Percentiles rank a stretch among this genome's conserved stretches.
phyloP scores from a whole-genome alignment of 2,888 invertebrate genomes.

The Hydriomena furcata region DNA sequence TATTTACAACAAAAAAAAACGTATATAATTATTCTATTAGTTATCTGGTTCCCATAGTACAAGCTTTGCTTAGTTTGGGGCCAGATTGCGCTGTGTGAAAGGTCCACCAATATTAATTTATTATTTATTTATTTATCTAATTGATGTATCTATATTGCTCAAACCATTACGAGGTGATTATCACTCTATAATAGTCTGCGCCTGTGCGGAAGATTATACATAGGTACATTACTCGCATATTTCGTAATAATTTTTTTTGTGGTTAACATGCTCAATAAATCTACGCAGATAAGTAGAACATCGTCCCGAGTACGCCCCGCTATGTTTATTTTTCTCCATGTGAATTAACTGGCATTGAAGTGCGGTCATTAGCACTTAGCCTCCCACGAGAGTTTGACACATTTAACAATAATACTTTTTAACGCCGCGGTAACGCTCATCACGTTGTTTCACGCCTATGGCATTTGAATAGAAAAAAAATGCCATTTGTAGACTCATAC shows the following conservation, averaged over 20 bases:
- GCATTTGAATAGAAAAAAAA: conserved; percentile 30
- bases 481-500: conserved; percentile 21
- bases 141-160: no score
- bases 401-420: conserved; percentile 33
- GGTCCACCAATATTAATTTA: no score
- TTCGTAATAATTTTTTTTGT: conserved; percentile 5
- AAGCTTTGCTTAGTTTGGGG: no score
- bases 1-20: no score
- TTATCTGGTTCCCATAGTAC: no score
- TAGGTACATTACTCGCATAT: neutral
- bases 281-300: conserved; percentile 9
- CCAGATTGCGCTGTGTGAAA: no score
- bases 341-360: conserved; percentile 42
- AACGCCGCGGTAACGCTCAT: conserved; percentile 29
- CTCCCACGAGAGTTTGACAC: conserved; percentile 54
- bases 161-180: neutral
- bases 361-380: conserved; percentile 59
- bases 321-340: conserved; percentile 40
- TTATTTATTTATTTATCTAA: no score
- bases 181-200: neutral
- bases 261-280: conserved; percentile 25
- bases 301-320: conserved; percentile 10
- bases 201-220: neutral
- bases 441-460: conserved; percentile 27
- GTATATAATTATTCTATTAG: no score